Conservation (phyloP, 1,140 invertebrate genomes). For the Whitmania pigra region DNA sequence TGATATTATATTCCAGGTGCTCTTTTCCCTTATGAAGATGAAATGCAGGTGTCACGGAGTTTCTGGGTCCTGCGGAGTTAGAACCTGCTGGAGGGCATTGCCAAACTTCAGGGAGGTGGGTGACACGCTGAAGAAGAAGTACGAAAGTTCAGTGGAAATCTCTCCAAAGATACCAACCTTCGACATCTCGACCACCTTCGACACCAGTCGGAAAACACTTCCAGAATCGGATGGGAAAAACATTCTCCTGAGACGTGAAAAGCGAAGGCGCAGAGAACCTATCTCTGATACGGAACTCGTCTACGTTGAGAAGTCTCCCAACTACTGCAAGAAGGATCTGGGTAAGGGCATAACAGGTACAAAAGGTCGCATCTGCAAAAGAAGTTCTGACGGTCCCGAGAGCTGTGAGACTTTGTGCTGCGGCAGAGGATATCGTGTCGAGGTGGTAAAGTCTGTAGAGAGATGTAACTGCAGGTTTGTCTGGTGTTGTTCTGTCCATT, state of each 20-base stretch:
- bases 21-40: slow-evolving; percentile 16
- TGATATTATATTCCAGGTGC: slow-evolving; percentile 13
- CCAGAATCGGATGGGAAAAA: background rate
- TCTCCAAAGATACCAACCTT: slow-evolving; percentile 31
- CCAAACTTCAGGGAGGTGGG: slow-evolving; percentile 71
- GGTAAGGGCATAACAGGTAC: slow-evolving; percentile 41
- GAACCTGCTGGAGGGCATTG: slow-evolving; percentile 84
- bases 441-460: slow-evolving; percentile 27
- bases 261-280: slow-evolving; percentile 17
- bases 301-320: slow-evolving; percentile 73
- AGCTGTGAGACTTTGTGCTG: slow-evolving; percentile 49
- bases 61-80: slow-evolving; percentile 50
- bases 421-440: slow-evolving; percentile 40
- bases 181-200: no score
- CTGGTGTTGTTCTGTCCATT: slow-evolving; percentile 14
- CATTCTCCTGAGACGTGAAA: slow-evolving; percentile 29
- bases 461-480: slow-evolving; percentile 16
- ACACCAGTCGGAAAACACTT: background rate
- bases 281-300: slow-evolving; percentile 52
- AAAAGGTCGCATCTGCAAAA: slow-evolving; percentile 45
- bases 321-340: slow-evolving; percentile 62
- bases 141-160: slow-evolving; percentile 64
- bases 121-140: slow-evolving; percentile 63
- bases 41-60: slow-evolving; percentile 15
- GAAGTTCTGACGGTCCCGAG: slow-evolving; percentile 41